Evolutionary conservation across 2,113 vertebrate species (phyloP), one percentile per base, ranked within the genome.

Genomic region (Chaenogobius annularis): DNA sequence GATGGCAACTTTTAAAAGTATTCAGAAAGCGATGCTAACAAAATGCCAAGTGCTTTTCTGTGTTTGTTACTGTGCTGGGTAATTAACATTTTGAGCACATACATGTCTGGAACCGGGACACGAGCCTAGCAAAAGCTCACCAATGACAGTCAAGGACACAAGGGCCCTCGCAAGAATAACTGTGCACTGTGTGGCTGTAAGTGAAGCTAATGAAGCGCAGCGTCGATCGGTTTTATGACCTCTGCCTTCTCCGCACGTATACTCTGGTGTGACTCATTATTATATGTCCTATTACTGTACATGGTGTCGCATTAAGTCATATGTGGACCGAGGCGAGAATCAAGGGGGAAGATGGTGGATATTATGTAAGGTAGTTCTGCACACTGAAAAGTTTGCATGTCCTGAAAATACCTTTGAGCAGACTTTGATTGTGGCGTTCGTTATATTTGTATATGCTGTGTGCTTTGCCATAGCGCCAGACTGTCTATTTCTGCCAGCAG

Each of bases 131-230:
- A 81, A 72, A 80, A 55, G 63, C 59, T 67, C 58, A 65, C 81
- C 80, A 88, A 87, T 84, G 73, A 83, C 69, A 82, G 22, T 73
- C 80, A 90, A 91, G 87, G 87, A 86, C 85, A 83, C 63, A 48
- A 31, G 22, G 68, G 68, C 73, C 52, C 70, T 70, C 77, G 31
- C 79, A 70, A 77, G 79, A 83, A 83, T 74, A 83, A 79, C 62
- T 80, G 78, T 69, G 71, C 76, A 72, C 85, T 74, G 13, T 69
- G 40, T 20, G 15, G 59, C 75, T 70, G 59, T 77, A 81, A 48
- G 72, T 70, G 40, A 79, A 70, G 78, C 81, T 83, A 86, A 85
- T 89, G 85, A 89, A 81, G 82, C 75, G 65, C 77, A 70, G 64
- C 72, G 66, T 61, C 73, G n/a, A 26, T 69, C 1, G 17, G 50